Evolutionary conservation across 2,797 vertebrate genomes (phyloP).

Genomic region (Lepus townsendii): DNA sequence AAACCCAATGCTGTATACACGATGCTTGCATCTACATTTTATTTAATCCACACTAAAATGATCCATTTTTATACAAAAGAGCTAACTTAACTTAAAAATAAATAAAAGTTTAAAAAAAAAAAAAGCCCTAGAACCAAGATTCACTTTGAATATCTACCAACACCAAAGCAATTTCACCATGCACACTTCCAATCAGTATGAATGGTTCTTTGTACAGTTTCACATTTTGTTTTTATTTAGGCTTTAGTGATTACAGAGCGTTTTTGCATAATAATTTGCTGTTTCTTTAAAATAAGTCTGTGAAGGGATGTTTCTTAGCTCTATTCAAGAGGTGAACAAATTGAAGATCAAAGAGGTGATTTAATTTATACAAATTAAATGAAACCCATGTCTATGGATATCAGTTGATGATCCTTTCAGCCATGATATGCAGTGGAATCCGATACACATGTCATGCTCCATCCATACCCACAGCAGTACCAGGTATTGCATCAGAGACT

Average conservation of each 20-base stretch:
- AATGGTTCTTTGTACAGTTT: not conserved
- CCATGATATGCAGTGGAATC: not conserved
- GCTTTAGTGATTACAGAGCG: not conserved
- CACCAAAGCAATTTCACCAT: not conserved
- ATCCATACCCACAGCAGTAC: too few species aligned
- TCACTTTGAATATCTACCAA: not conserved
- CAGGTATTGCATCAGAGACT: not conserved
- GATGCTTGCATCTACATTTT: not conserved
- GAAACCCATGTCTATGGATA: not conserved
- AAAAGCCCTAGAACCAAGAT: not conserved
- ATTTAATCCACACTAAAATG: not conserved
- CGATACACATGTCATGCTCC: not conserved
- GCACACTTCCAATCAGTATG: not conserved
- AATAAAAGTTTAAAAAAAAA: too few species aligned
- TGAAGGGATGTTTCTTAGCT: not conserved
- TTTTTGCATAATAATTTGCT: not conserved
- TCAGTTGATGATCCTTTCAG: not conserved
- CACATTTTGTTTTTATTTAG: not conserved
- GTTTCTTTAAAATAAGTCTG: not conserved
- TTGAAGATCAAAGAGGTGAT: not conserved
- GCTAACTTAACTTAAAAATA: not conserved
- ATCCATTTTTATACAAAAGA: not conserved
- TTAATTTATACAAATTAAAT: not conserved
- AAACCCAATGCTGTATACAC: not conserved
- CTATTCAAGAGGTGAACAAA: constrained; percentile 8